Base-by-base conservation (phyloP, 2,797 vertebrate species). In the Chloroceryle amazona region DNA sequence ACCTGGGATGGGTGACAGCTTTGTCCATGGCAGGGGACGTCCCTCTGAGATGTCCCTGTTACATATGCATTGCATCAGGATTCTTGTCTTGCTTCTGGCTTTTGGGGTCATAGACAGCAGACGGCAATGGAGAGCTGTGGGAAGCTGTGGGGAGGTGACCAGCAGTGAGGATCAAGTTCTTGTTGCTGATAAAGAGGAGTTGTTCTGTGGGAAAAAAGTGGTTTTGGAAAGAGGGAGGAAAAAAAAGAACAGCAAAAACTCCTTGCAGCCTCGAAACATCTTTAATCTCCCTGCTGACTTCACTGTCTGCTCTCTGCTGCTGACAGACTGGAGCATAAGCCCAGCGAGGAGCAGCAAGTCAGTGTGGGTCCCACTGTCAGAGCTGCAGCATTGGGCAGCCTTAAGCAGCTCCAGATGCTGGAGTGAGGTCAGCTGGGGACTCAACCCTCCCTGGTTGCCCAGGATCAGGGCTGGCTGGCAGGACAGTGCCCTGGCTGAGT, bases 41-140 rank as follows among this genome's bases (percentile, higher is more conserved):
- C 33, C 41, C 46, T 55, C 52, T 33, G 29, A 61, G 46, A 17
- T 55, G 57, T 44, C 52, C 49, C 29, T 3, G 1, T 57, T 37
- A 11, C 46, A 10, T 8, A 18, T 1, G 8, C n/a, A 22, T 55
- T 2, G 0, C 41, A 16, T 13, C 0, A 0, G 33, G 33, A 29
- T 6, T 41, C 47, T 46, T 1, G 1, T 42, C 41, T n/a, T 1
- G 0, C 55, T 47, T 20, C 19, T 66, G 51, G 31, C 4, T 57
- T 67, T 62, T 55, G 41, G 13, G 25, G 35, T 21, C 1, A 1
- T 9, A 47, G 61, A 19, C 33, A n/a, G 57, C 49, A 54, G 52
- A 46, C 1, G 1, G 47, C 41, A 16, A n/a, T 13, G 54, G 23
- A 33, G 58, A 52, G 11, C 46, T 49, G 4, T 29, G 7, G 16